Conservation (phyloP, 2,888 invertebrate genomes). For the Pediacus dermestoides region DNA sequence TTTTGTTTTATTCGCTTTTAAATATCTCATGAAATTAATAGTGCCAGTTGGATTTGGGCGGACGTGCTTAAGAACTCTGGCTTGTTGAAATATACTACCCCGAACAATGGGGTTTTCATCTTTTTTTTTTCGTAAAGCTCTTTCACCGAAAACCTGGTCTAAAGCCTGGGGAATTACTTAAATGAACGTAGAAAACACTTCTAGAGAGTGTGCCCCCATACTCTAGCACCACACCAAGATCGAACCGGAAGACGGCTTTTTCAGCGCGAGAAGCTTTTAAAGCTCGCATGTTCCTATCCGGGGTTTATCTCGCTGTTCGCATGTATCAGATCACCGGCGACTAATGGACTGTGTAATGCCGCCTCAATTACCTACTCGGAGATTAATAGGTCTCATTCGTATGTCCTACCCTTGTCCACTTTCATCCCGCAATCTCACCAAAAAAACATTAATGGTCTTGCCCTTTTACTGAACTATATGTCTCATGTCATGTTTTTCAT, state of each 20-base stretch:
- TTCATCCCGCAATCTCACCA: slow-evolving; percentile 21
- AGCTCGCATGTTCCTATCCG: slow-evolving; percentile 23
- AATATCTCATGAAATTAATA: too few species aligned
- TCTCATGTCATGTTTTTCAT: slow-evolving; percentile 4
- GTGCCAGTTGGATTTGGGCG: too few species aligned
- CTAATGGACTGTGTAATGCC: slow-evolving; percentile 33
- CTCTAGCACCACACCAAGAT: slow-evolving; percentile 10
- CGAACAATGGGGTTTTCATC: slow-evolving; percentile 7
- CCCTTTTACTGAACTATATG: slow-evolving; percentile 8
- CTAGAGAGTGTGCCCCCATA: slow-evolving; percentile 9
- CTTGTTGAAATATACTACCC: slow-evolving; percentile 7
- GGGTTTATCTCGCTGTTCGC: slow-evolving; percentile 27
- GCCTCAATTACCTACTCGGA: slow-evolving; percentile 31
- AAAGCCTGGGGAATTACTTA: slow-evolving; percentile 20
- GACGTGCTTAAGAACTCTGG: too few species aligned
- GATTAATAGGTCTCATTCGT: slow-evolving; percentile 32
- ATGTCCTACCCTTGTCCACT: slow-evolving; percentile 29
- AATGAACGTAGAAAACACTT: slow-evolving; percentile 23
- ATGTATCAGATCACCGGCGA: slow-evolving; percentile 31
- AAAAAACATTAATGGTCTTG: slow-evolving; percentile 29
- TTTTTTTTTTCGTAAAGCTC: slow-evolving; percentile 6
- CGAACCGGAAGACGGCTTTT: slow-evolving; percentile 26
- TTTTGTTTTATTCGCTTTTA: too few species aligned
- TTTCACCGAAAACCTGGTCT: slow-evolving; percentile 9
- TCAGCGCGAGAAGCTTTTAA: slow-evolving; percentile 23